phyloP scores from a whole-genome alignment of 1,140 invertebrate genomes.

The Drosophila virilis region DNA sequence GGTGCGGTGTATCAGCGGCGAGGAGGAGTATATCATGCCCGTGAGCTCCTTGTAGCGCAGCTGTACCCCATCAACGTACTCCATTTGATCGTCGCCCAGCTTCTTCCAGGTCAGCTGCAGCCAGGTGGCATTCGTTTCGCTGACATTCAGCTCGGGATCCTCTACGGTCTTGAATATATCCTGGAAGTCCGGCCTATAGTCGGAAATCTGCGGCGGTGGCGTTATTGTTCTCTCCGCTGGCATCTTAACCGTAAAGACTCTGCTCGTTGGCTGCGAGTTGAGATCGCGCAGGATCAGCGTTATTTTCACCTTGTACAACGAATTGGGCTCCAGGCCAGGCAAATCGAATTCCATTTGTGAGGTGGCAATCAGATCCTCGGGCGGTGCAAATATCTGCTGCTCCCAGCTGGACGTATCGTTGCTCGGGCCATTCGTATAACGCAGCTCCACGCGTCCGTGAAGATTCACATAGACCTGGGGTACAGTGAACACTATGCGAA shows the following conservation, averaged over 20 bases:
- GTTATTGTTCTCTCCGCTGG: conserved; percentile 84
- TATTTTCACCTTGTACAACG: conserved; percentile 92
- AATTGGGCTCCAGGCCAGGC: conserved; percentile 90
- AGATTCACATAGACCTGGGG: conserved; percentile 92
- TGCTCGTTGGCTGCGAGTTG: conserved; percentile 89
- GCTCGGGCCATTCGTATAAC: conserved; percentile 91
- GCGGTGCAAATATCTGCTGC: conserved; percentile 93
- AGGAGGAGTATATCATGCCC: conserved; percentile 89
- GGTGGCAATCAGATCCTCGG: conserved; percentile 92
- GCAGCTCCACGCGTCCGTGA: conserved; percentile 92
- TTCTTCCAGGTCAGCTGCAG: conserved; percentile 92
- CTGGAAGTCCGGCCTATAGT: conserved; percentile 82
- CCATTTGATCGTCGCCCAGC: conserved; percentile 91
- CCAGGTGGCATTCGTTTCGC: conserved; percentile 91
- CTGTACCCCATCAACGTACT: conserved; percentile 87
- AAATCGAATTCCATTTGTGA: conserved; percentile 93
- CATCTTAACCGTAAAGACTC: conserved; percentile 89
- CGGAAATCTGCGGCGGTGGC: conserved; percentile 76
- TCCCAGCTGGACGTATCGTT: conserved; percentile 90
- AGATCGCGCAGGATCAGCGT: conserved; percentile 90
- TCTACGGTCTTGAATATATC: conserved; percentile 81
- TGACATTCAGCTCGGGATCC: conserved; percentile 89
- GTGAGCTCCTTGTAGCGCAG: conserved; percentile 89
- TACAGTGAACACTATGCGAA: conserved; percentile 92
- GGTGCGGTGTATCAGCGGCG: conserved; percentile 90